Conservation (phyloP, 2,888 invertebrate species). For the Zygothrica quintamaculata region DNA sequence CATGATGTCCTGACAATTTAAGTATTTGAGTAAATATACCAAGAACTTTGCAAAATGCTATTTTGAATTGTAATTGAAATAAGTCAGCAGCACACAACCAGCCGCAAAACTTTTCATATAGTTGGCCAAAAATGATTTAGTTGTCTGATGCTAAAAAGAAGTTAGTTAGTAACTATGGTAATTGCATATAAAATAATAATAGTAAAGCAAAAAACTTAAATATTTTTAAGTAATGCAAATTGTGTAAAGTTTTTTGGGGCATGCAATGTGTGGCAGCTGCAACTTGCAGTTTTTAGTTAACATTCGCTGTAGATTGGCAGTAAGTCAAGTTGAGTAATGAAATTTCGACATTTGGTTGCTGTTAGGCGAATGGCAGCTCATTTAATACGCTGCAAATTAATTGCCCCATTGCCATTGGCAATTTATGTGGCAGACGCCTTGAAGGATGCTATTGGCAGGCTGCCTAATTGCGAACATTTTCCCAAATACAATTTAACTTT, state of each 20-base stretch:
- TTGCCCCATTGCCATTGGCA: constrained; percentile 74
- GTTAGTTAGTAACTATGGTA: no score
- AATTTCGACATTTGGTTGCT: constrained; percentile 36
- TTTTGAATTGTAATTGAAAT: constrained; percentile 44
- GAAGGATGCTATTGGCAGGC: constrained; percentile 68
- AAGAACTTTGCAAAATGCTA: constrained; percentile 30
- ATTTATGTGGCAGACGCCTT: constrained; percentile 56
- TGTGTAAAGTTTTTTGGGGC: no score
- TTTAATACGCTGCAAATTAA: constrained; percentile 75
- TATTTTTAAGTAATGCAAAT: no score
- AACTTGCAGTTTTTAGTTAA: constrained; percentile 30
- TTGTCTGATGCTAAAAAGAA: no score
- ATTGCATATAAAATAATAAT: no score
- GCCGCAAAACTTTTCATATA: constrained; percentile 27
- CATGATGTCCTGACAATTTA: constrained; percentile 12
- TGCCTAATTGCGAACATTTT: constrained; percentile 82
- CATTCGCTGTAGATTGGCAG: constrained; percentile 6
- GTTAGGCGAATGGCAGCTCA: constrained; percentile 66
- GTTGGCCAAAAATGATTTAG: no score
- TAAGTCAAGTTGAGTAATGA: constrained; percentile 20
- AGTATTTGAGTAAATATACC: constrained; percentile 23
- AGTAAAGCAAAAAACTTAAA: no score
- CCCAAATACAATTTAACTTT: constrained; percentile 81
- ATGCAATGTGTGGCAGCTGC: neutral
- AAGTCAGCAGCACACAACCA: constrained; percentile 47